These are phyloP conservation scores for Thermophis baileyi DNA, from an alignment of 2,113 vertebrate species.

Conservation along the genomic window DNA sequence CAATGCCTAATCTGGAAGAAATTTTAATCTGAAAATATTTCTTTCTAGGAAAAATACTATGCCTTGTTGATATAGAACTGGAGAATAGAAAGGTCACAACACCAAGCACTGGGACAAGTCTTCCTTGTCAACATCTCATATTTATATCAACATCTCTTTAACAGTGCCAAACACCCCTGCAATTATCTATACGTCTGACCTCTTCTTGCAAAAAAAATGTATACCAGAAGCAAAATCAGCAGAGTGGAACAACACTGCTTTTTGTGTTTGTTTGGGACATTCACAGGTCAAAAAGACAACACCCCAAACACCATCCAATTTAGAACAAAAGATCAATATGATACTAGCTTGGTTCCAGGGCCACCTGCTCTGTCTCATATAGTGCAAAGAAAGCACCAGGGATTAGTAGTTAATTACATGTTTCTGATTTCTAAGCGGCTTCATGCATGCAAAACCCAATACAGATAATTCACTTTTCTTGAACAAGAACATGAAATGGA, in stretches of 20 bases:
- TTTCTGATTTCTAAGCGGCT: neutral
- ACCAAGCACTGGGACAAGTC: neutral
- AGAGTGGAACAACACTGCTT: neutral
- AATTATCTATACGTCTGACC: neutral
- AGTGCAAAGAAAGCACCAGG: neutral
- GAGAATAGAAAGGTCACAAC: neutral
- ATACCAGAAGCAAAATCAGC: neutral
- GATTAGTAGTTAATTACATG: neutral
- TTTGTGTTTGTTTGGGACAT: neutral
- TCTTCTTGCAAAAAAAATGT: neutral
- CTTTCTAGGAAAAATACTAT: neutral
- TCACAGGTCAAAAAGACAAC: neutral
- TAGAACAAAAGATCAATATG: neutral
- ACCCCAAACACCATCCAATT: neutral
- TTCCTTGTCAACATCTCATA: neutral
- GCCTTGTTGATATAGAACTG: neutral
- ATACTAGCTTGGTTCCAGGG: neutral
- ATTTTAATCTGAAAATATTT: neutral
- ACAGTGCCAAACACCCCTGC: neutral
- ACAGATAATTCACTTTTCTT: neutral
- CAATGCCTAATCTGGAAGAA: neutral
- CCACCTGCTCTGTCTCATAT: neutral
- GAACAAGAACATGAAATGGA: neutral
- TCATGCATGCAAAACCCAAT: too few relatives aligned
- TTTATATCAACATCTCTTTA: neutral